phyloP scores from a whole-genome alignment of 2,888 invertebrate species.

The Hedychridium roseum region DNA sequence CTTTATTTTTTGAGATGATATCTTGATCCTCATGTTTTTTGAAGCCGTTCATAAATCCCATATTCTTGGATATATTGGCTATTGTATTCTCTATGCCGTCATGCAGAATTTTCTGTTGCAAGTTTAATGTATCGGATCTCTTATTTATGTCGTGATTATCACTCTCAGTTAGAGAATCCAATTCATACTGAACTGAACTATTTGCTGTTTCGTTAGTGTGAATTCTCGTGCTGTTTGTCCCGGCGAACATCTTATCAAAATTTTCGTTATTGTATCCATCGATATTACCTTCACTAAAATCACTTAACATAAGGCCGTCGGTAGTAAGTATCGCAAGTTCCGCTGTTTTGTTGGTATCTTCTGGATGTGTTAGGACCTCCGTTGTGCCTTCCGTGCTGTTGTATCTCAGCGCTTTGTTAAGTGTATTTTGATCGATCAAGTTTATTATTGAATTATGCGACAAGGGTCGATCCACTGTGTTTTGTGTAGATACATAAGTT shows the following conservation, averaged over 20 bases:
- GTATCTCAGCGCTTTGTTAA: slow-evolving; percentile 10
- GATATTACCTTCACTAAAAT: slow-evolving; percentile 31
- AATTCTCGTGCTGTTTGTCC: slow-evolving; percentile 15
- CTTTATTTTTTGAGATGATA: slow-evolving; percentile 17
- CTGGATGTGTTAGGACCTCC: too few species aligned
- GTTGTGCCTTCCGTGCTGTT: too few species aligned
- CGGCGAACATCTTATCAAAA: slow-evolving; percentile 39
- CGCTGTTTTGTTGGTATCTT: slow-evolving; percentile 15
- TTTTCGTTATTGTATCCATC: slow-evolving; percentile 33
- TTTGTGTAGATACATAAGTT: slow-evolving; percentile 38
- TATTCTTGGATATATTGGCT: slow-evolving; percentile 44
- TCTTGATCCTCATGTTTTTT: slow-evolving; percentile 28
- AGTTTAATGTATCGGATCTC: slow-evolving; percentile 22
- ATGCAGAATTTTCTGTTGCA: slow-evolving; percentile 52
- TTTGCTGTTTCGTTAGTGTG: slow-evolving; percentile 9
- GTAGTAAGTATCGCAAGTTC: slow-evolving; percentile 27
- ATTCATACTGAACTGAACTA: slow-evolving; percentile 10
- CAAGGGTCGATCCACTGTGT: slow-evolving; percentile 20
- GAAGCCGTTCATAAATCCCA: slow-evolving; percentile 21
- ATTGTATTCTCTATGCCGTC: slow-evolving; percentile 50
- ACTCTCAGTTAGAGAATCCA: slow-evolving; percentile 12
- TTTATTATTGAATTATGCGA: slow-evolving; percentile 28
- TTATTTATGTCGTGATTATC: not conserved
- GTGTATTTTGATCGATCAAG: slow-evolving; percentile 26
- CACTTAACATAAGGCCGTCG: slow-evolving; percentile 29